Conservation (phyloP, 2,888 invertebrate genomes). For the Thera obeliscata region DNA sequence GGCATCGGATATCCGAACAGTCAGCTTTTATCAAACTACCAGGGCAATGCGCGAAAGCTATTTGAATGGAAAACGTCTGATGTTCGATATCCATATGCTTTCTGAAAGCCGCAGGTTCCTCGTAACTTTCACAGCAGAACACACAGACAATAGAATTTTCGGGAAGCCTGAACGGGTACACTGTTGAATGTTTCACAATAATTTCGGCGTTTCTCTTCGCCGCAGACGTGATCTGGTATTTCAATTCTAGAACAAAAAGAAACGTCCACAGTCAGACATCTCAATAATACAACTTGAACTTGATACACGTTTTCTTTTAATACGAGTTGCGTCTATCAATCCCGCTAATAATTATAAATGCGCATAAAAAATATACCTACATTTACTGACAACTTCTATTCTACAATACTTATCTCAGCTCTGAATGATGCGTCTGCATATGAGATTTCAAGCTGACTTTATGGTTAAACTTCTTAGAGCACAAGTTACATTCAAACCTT, state of each 20-base stretch:
- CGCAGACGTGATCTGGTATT: slow-evolving; percentile 63
- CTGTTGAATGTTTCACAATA: slow-evolving; percentile 74
- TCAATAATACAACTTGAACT: slow-evolving; percentile 40
- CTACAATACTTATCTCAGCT: too few relatives aligned
- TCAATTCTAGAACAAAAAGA: slow-evolving; percentile 80
- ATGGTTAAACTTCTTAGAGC: too few relatives aligned
- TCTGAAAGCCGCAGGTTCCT: slow-evolving; percentile 63
- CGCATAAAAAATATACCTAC: too few relatives aligned
- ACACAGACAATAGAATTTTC: slow-evolving; percentile 74
- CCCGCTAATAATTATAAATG: too few relatives aligned
- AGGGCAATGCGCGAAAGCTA: slow-evolving; percentile 62
- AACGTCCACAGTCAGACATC: slow-evolving; percentile 51
- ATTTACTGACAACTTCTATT: too few relatives aligned
- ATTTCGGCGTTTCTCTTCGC: slow-evolving; percentile 74
- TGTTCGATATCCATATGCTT: slow-evolving; percentile 72
- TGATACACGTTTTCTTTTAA: background rate
- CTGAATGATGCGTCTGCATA: too few relatives aligned
- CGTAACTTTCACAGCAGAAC: slow-evolving; percentile 70
- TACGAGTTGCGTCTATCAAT: background rate
- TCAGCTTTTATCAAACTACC: slow-evolving; percentile 49
- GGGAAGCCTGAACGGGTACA: slow-evolving; percentile 77
- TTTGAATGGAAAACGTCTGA: slow-evolving; percentile 59
- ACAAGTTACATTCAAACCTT: too few relatives aligned
- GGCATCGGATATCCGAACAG: slow-evolving; percentile 50
- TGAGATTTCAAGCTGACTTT: too few relatives aligned